A percentile compares a stretch with the other conserved stretches of the same genome.
Conservation (phyloP, 2,797 vertebrate species). For the Danio kyathit region DNA sequence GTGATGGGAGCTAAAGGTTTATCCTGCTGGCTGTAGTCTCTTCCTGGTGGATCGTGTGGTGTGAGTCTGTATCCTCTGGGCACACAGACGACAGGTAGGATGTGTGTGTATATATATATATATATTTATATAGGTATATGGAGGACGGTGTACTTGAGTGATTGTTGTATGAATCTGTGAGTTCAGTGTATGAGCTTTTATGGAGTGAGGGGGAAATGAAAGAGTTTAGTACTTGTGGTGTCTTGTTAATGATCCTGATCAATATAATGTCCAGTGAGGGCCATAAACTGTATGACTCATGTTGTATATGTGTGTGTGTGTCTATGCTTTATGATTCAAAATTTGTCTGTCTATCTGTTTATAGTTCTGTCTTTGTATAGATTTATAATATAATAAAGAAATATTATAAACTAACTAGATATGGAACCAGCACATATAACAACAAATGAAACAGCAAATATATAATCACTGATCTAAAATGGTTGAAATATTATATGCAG, state of each 20-base stretch:
- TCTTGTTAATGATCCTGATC: slow-evolving; percentile 17
- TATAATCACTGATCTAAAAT: too few relatives aligned
- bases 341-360: too few relatives aligned
- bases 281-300: slow-evolving; percentile 9
- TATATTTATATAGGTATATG: not conserved
- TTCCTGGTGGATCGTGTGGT: slow-evolving; percentile 23
- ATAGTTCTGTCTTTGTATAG: too few relatives aligned
- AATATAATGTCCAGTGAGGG: not conserved
- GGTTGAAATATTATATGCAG: too few relatives aligned
- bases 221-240: not conserved
- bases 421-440: too few relatives aligned
- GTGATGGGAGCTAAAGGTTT: slow-evolving; percentile 41
- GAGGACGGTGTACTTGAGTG: not conserved
- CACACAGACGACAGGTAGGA: slow-evolving; percentile 18
- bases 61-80: slow-evolving; percentile 7
- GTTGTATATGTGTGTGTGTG: not conserved
- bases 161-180: not conserved
- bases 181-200: not conserved
- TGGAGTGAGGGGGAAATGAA: not conserved
- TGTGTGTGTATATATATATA: slow-evolving; percentile 7
- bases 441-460: too few relatives aligned
- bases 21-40: slow-evolving; percentile 16
- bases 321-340: not conserved
- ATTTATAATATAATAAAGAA: too few relatives aligned
- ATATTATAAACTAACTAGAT: too few relatives aligned